These are phyloP conservation scores for Vanessa tameamea DNA, from an alignment of 1,140 invertebrate species.

Conservation along the genomic window DNA sequence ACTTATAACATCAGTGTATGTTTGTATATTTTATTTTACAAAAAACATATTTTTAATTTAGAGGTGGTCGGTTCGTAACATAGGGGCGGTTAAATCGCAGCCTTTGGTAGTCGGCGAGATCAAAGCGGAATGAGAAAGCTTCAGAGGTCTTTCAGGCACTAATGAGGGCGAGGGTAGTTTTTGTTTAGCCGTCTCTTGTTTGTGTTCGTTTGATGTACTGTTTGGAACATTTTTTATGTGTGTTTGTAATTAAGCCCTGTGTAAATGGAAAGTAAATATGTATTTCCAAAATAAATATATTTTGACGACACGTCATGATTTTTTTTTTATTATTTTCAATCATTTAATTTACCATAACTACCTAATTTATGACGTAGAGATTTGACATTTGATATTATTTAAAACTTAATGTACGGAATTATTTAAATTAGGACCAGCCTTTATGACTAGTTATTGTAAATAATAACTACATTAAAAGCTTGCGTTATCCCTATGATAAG, in stretches of 20 bases:
- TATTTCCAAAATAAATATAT: not conserved
- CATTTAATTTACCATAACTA: too few species aligned
- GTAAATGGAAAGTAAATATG: slow-evolving; percentile 16
- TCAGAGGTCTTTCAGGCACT: slow-evolving; percentile 47
- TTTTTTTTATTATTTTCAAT: too few species aligned
- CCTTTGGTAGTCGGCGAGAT: slow-evolving; percentile 37
- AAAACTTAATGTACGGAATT: too few species aligned
- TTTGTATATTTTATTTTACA: not conserved
- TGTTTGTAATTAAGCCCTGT: slow-evolving; percentile 27
- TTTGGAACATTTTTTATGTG: slow-evolving; percentile 22
- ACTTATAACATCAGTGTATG: not conserved
- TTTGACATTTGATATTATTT: too few species aligned
- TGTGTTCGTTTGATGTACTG: slow-evolving; percentile 45
- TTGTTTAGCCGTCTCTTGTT: slow-evolving; percentile 44
- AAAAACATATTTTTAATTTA: slow-evolving; percentile 13
- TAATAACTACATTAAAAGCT: too few species aligned
- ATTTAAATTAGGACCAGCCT: too few species aligned
- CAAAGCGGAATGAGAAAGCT: slow-evolving; percentile 45
- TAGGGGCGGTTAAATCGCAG: slow-evolving; percentile 15
- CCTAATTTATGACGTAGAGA: too few species aligned
- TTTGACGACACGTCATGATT: not conserved
- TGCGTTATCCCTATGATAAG: too few species aligned
- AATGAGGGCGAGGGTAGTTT: slow-evolving; percentile 49
- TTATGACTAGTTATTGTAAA: too few species aligned
- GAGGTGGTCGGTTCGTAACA: slow-evolving; percentile 11